Evolutionary conservation across 35 echinoderm and acorn worm species (phyloP).

Genomic region (Ptychodera flava): DNA sequence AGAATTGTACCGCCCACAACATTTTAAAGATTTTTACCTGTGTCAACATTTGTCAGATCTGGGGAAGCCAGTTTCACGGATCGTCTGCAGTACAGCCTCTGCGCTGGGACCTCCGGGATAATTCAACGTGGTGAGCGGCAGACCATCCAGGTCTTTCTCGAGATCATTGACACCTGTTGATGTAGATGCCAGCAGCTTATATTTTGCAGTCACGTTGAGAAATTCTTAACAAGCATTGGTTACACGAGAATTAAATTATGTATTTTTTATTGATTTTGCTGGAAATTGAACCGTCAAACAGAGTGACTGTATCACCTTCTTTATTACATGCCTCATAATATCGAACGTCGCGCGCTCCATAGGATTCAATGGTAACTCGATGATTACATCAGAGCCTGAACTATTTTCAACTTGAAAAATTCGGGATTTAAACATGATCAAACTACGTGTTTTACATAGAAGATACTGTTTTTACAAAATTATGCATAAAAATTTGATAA

Average conservation of each 20-base stretch:
- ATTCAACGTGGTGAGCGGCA: not conserved
- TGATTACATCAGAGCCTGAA: no score
- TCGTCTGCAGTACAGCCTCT: not conserved
- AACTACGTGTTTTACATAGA: no score
- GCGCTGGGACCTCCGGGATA: not conserved
- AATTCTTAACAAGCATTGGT: not conserved
- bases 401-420: no score
- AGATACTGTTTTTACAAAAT: no score
- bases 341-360: no score
- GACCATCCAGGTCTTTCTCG: not conserved
- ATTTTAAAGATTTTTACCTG: no score
- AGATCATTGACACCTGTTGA: not conserved
- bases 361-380: no score
- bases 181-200: not conserved
- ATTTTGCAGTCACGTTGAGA: not conserved
- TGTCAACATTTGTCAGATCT: not conserved
- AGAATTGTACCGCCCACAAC: no score
- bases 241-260: not conserved
- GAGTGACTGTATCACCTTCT: not conserved
- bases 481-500: no score
- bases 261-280: not conserved
- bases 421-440: no score
- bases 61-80: not conserved
- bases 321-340: no score
- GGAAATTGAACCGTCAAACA: not conserved